phyloP scores from a whole-genome alignment of 2,113 vertebrate species.

The Petrocephalus microphthalmus region DNA sequence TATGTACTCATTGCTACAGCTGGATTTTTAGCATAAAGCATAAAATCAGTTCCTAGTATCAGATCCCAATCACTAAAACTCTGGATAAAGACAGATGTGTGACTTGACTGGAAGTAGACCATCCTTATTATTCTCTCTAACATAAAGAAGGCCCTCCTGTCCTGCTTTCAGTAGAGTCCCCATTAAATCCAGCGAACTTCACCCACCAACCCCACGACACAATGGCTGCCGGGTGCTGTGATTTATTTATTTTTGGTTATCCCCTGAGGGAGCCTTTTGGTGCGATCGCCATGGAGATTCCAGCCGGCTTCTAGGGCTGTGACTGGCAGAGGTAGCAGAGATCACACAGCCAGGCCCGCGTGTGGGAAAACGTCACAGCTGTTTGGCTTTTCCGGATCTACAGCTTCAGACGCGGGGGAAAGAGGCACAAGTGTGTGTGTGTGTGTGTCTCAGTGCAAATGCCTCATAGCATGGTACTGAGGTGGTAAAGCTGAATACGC shows the following conservation, averaged over 20 bases:
- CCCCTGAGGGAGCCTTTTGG: not conserved
- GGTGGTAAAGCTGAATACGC: not conserved
- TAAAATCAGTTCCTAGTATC: not conserved
- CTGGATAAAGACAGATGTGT: not conserved
- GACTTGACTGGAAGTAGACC: not conserved
- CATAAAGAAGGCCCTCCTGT: not conserved
- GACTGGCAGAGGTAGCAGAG: not conserved
- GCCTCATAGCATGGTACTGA: not conserved
- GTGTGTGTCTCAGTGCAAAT: not conserved
- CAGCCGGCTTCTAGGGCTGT: conserved; percentile 1
- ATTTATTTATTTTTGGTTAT: not conserved
- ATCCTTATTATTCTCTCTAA: not conserved
- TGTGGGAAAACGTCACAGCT: conserved; percentile 12
- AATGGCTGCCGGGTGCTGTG: not conserved
- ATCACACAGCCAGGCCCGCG: not conserved
- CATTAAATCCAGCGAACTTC: not conserved
- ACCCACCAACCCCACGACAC: not conserved
- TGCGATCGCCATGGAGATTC: not conserved
- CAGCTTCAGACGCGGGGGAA: not conserved
- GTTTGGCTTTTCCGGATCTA: conserved; percentile 2
- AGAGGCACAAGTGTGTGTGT: not conserved
- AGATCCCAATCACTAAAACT: not conserved
- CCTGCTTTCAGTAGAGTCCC: not conserved
- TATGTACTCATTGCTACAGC: not conserved
- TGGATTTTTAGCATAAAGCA: not conserved